phyloP scores from a whole-genome alignment of 1,140 invertebrate genomes.

The Helicoverpa zea region DNA sequence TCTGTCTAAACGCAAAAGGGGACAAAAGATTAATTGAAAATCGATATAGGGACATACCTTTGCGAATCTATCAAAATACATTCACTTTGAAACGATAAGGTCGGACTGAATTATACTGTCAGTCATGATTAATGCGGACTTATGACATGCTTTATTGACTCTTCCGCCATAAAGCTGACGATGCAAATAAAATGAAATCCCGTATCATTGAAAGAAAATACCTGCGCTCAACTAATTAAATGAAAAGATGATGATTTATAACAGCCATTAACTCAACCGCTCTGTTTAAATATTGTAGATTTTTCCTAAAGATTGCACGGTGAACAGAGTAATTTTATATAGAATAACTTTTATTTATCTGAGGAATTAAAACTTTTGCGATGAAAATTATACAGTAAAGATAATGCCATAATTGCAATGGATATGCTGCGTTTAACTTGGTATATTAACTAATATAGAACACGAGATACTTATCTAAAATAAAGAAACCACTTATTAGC shows the following conservation, averaged over 20 bases:
- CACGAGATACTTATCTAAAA: constrained; percentile 9
- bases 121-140: constrained; percentile 72
- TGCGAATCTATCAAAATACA: constrained; percentile 80
- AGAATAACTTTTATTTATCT: constrained; percentile 10
- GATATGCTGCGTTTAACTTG: neutral
- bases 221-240: constrained; percentile 51
- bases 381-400: constrained; percentile 30
- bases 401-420: constrained; percentile 2
- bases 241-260: constrained; percentile 48
- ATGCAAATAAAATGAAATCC: constrained; percentile 57
- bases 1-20: constrained; percentile 73
- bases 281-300: constrained; percentile 28
- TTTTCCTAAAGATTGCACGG: constrained; percentile 13
- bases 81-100: constrained; percentile 71
- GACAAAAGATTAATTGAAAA: constrained; percentile 84
- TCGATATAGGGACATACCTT: constrained; percentile 79
- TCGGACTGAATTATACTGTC: constrained; percentile 69
- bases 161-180: constrained; percentile 58
- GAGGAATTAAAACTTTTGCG: constrained; percentile 11
- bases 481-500: neutral
- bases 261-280: constrained; percentile 18
- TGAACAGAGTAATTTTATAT: constrained; percentile 21
- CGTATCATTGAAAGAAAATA: constrained; percentile 55
- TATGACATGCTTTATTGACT: constrained; percentile 69
- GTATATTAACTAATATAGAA: constrained; percentile 10